Evolutionary conservation across 2,113 vertebrate species (phyloP), one percentile per base, ranked within the genome.

Genomic region (Spermophilus dauricus): DNA sequence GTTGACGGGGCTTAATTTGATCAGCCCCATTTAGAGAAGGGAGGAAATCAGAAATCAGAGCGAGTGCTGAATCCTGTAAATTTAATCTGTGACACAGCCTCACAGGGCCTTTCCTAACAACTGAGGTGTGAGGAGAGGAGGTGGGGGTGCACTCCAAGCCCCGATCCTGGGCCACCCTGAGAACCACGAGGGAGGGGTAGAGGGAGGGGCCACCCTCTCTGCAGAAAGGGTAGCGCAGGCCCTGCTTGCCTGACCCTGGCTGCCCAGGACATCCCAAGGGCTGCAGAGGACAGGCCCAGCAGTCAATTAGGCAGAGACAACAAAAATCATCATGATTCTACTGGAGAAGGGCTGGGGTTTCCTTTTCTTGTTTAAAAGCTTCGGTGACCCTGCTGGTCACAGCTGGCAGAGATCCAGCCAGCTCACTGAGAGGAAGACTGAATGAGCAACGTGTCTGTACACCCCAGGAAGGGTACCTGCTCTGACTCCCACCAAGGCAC

Each of bases 31-130:
- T 94, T 77, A 65, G 82, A 67, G 65, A 51, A 83, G 70, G 76
- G 93, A 90, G 87, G 90, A 94, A 80, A 85, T 69, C 69, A 95
- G 94, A 94, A 89, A 93, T 89, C 22, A 83, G 87, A 96, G 92
- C 22, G 34, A 85, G 77, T 77, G 97, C 91, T 95, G 96, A 97
- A 34, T 1, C 6, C 88, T 37, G 28, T 1, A 7, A 96, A 96
- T 97, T 89, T 81, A 87, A 86, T 96, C 87, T 2, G 1, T 4
- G 39, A 69, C 4, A 7, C 72, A 42, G 63, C 53, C n/a, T 93
- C 56, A 73, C 65, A 28, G 45, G 81, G 87, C 81, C 69, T 92
- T 95, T 93, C 97, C 89, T 83, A 53, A 63, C 24, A n/a, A 26
- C 9, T 7, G 6, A 4, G 4, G 56, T 3, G 20, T 0, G 1